Percentiles rank a stretch among this genome's conserved stretches.
Evolutionary conservation across 2,797 vertebrate species (phyloP).

Genomic region (Emydoidea blandingii): DNA sequence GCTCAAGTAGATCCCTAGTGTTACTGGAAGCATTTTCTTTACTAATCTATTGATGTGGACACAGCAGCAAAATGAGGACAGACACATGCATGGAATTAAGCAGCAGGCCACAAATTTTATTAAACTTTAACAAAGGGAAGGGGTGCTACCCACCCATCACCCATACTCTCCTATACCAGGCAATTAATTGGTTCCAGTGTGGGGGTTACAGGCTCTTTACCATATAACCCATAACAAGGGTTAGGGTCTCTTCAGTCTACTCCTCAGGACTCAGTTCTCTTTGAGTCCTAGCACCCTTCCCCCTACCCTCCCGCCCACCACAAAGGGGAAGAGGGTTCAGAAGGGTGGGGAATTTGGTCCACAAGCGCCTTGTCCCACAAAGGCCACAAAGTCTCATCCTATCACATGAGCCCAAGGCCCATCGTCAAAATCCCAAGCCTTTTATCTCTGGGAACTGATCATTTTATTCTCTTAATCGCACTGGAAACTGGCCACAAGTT

Average conservation of each 20-base stretch:
- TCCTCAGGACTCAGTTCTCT: too few relatives aligned
- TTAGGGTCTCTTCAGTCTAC: background rate
- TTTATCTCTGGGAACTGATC: background rate
- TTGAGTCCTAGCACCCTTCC: too few relatives aligned
- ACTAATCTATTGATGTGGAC: background rate
- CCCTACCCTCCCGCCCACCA: fast-evolving
- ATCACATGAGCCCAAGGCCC: background rate
- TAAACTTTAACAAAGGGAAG: background rate
- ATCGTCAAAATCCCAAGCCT: background rate
- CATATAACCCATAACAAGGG: background rate
- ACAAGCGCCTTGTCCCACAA: background rate
- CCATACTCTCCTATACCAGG: background rate
- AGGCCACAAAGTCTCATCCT: background rate
- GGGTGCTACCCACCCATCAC: background rate
- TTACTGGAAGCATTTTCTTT: background rate
- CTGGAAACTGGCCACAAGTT: background rate
- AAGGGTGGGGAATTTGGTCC: background rate
- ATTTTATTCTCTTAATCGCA: background rate
- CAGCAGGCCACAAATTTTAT: background rate
- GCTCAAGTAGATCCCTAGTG: background rate
- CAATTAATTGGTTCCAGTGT: background rate
- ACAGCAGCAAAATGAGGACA: background rate
- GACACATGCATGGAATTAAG: background rate
- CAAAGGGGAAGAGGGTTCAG: background rate
- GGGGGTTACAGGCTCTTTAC: background rate